phyloP scores from a whole-genome alignment of 2,888 invertebrate genomes.

The Trichacis sp. region DNA sequence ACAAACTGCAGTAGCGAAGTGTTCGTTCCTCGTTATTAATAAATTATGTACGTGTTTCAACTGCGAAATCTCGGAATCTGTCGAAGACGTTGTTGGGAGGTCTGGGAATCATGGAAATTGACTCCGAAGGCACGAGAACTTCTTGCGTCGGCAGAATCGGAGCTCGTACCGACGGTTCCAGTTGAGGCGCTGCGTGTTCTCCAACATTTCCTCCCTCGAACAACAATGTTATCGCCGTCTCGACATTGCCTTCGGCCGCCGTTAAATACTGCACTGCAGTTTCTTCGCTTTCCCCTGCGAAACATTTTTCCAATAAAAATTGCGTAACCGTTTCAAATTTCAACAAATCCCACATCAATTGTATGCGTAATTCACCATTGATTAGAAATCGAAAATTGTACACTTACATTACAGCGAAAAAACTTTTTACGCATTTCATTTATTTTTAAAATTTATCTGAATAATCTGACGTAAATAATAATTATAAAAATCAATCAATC shows the following conservation, averaged over 20 bases:
- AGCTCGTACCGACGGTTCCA: constrained; percentile 55
- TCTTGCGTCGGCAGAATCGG: constrained; percentile 65
- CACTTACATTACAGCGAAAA: too few species aligned
- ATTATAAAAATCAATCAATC: too few species aligned
- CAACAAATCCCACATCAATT: too few species aligned
- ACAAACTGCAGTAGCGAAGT: too few species aligned
- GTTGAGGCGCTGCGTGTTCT: constrained; percentile 44
- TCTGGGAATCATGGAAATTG: constrained; percentile 58
- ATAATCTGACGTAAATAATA: too few species aligned
- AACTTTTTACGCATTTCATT: too few species aligned
- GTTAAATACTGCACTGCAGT: constrained; percentile 60
- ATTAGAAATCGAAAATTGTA: too few species aligned
- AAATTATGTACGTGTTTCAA: constrained; percentile 66
- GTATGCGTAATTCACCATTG: too few species aligned
- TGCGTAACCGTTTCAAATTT: too few species aligned
- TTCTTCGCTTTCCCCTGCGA: constrained; percentile 59
- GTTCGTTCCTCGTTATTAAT: too few species aligned
- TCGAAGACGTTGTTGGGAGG: constrained; percentile 62
- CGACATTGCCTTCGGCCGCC: constrained; percentile 63
- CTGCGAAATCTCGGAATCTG: constrained; percentile 64
- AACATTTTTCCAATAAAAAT: not conserved
- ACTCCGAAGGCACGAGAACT: constrained; percentile 61
- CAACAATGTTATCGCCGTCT: constrained; percentile 62
- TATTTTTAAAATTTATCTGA: too few species aligned
- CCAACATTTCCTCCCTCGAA: constrained; percentile 57